Base-by-base conservation (phyloP, 2,888 invertebrate species). In the Apamea epomidion region DNA sequence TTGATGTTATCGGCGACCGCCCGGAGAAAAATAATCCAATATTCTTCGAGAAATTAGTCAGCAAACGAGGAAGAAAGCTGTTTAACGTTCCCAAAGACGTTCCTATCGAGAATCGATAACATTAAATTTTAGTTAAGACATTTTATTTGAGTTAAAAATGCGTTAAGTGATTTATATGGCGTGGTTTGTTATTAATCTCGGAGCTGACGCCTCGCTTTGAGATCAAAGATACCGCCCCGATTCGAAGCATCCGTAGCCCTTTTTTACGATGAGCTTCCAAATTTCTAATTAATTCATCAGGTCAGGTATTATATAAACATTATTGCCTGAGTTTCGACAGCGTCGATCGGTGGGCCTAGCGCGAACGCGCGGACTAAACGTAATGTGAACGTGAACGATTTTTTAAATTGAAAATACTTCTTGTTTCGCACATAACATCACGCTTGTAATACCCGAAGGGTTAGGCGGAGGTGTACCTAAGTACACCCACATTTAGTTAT, bases 201-300 rank as follows among this genome's bases (percentile, higher is more conserved):
- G 81, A 75, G 77, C 80, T 64, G 68, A 84, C 89, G 89, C 88
- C 82, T 68, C 78, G 81, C 89, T 90, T 86, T 81, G 83, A 88
- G 89, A 91, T 93, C 93, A 93, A 93, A 93, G 87, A 78, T 77
- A 84, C 79, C 85, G 85, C 74, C 75, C 80, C 82, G 79, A 86
- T 81, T 86, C 86, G 86, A 88, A 86, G 80, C 79, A 62, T 54
- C 83, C 82, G 81, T 83, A 80, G 85, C 88, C 82, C 83, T 84
- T 89, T 90, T 91, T 92, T 91, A 91, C 87, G 91, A 92, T 86
- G 90, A 87, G 89, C 91, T 90, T 89, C 82, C 87, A 88, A 90
- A 91, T 90, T 91, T 92, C 82, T 91, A 93, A 93, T 93, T 93
- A 92, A 93, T 93, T 92, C 93, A 90, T 93, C 91, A 88, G 89